Conservation (phyloP, 2,113 vertebrate genomes). For the Ageneiosus marmoratus region DNA sequence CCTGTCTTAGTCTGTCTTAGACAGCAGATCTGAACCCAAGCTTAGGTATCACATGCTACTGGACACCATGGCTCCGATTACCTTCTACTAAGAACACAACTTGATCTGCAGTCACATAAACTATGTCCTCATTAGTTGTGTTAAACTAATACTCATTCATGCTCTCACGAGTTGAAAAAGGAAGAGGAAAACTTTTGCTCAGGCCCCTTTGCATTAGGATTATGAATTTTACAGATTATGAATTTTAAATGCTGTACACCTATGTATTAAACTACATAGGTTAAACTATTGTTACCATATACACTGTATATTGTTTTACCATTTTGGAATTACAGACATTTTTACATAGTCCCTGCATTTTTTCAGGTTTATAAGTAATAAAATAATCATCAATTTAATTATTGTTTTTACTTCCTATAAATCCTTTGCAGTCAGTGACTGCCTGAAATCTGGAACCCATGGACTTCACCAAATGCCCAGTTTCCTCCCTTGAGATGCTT, state of each 20-base stretch:
- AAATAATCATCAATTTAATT: too few relatives aligned
- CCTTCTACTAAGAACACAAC: constrained; percentile 36
- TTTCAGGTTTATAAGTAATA: too few relatives aligned
- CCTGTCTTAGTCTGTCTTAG: background rate
- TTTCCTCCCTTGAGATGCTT: too few relatives aligned
- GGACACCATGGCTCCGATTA: constrained; percentile 41
- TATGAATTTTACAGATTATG: background rate
- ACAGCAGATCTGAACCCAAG: constrained; percentile 28
- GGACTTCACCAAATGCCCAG: too few relatives aligned
- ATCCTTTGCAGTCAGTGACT: too few relatives aligned
- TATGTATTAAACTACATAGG: background rate
- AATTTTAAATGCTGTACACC: background rate
- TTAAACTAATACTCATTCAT: background rate
- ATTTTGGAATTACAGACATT: too few relatives aligned
- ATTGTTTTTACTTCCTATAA: too few relatives aligned
- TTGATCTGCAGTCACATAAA: constrained; percentile 10
- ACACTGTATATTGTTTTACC: too few relatives aligned
- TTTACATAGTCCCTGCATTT: too few relatives aligned
- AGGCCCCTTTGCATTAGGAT: background rate
- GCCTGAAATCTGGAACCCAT: too few relatives aligned
- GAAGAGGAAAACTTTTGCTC: background rate
- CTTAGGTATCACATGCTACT: constrained; percentile 28
- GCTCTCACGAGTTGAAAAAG: background rate
- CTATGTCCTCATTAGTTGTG: background rate
- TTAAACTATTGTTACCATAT: background rate